A percentile compares a stretch with the other conserved stretches of the same genome.
Evolutionary conservation across 1,140 invertebrate species (phyloP).

Genomic region (Stegodyphus dumicola): DNA sequence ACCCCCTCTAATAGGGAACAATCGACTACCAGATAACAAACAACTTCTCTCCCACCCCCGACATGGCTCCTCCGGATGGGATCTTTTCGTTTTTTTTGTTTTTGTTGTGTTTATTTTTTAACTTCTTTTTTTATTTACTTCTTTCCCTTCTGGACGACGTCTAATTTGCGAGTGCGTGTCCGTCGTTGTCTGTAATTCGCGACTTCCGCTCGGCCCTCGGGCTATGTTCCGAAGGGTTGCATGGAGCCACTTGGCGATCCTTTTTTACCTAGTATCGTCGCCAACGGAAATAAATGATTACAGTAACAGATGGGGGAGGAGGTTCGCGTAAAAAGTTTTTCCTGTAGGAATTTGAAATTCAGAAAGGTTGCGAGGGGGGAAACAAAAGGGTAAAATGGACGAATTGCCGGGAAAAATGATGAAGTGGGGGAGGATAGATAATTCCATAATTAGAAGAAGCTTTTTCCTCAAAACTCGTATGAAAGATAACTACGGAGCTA

Average conservation of each 20-base stretch:
- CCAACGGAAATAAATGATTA: slow-evolving; percentile 61
- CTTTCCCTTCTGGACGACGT: slow-evolving; percentile 40
- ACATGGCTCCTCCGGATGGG: slow-evolving; percentile 48
- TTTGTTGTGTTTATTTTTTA: slow-evolving; percentile 23
- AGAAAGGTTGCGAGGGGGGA: slow-evolving; percentile 9
- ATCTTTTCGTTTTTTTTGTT: slow-evolving; percentile 20
- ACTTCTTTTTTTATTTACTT: slow-evolving; percentile 13
- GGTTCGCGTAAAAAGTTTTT: slow-evolving; percentile 12
- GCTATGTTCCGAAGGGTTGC: slow-evolving; percentile 46
- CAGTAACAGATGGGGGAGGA: slow-evolving; percentile 48
- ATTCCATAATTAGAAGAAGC: slow-evolving; percentile 35
- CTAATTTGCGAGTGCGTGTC: slow-evolving; percentile 59
- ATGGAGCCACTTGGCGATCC: slow-evolving; percentile 12
- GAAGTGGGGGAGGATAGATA: slow-evolving; percentile 20
- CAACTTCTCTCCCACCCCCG: slow-evolving; percentile 58
- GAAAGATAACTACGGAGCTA: too few relatives aligned
- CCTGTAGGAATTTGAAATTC: slow-evolving; percentile 22
- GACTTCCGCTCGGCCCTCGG: slow-evolving; percentile 56
- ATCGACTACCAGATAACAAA: slow-evolving; percentile 60
- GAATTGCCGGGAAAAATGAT: background rate
- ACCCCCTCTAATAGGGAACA: slow-evolving; percentile 55
- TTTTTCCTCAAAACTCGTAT: slow-evolving; percentile 8
- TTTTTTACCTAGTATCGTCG: slow-evolving; percentile 23
- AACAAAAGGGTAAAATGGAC: background rate
- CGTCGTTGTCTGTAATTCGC: slow-evolving; percentile 61